These are phyloP conservation scores for Aptenodytes forsteri DNA, from an alignment of 2,113 vertebrate species.

Conservation along the genomic window DNA sequence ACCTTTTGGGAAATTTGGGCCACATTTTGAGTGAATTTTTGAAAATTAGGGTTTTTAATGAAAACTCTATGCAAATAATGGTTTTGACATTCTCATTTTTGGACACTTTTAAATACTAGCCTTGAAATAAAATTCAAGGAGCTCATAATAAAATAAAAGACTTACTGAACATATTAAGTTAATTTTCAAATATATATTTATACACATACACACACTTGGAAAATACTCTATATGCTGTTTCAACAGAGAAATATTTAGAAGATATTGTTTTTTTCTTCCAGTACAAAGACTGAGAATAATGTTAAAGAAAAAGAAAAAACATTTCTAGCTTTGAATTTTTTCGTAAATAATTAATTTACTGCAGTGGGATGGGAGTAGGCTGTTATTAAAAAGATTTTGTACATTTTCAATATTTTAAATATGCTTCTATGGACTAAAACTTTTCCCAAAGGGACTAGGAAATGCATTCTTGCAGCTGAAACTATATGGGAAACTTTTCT, in stretches of 20 bases:
- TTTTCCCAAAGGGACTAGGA: not conserved
- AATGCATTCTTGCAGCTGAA: not conserved
- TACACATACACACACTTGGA: not conserved
- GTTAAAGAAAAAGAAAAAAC: not conserved
- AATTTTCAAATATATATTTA: not conserved
- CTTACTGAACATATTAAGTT: not conserved
- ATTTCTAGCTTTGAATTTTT: not conserved
- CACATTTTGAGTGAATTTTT: not conserved
- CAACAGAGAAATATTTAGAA: not conserved
- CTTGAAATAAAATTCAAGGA: not conserved
- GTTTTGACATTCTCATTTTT: not conserved
- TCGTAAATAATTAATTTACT: not conserved
- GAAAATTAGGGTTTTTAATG: not conserved
- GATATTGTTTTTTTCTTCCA: not conserved
- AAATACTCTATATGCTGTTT: not conserved
- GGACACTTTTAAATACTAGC: not conserved
- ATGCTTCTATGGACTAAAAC: not conserved
- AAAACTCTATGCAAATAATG: not conserved
- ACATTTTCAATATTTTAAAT: not conserved
- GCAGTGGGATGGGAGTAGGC: not conserved
- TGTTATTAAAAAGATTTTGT: not conserved
- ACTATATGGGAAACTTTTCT: not conserved
- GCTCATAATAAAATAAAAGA: not conserved
- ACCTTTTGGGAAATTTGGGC: not conserved
- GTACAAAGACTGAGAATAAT: not conserved